Conservation (phyloP, 2,113 vertebrate genomes). For the Ariopsis seemanni region DNA sequence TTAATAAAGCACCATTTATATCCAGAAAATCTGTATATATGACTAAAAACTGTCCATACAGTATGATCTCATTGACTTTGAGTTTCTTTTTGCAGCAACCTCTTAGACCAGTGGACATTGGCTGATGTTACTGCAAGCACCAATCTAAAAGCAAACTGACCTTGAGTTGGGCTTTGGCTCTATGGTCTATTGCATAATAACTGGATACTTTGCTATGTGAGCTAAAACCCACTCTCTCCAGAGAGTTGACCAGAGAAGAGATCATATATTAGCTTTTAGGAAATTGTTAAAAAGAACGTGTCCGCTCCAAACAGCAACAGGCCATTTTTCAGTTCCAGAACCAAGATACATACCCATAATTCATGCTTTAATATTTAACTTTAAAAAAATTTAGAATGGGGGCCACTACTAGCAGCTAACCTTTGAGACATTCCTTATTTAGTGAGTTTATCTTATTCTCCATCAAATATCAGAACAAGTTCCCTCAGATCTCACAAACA, state of each 20-base stretch:
- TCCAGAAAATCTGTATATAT: not conserved
- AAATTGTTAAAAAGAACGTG: not conserved
- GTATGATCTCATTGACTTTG: not conserved
- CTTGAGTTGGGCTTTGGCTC: not conserved
- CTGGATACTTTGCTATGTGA: not conserved
- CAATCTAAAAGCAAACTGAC: not conserved
- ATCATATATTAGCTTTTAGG: not conserved
- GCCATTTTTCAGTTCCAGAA: not conserved
- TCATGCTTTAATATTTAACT: not conserved
- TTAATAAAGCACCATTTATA: not conserved
- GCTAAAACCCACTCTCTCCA: not conserved
- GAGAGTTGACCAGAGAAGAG: not conserved
- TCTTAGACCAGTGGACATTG: not conserved
- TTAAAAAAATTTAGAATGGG: not conserved
- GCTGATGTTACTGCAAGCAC: not conserved
- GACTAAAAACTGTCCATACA: not conserved
- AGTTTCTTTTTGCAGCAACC: not conserved
- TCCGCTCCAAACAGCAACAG: not conserved
- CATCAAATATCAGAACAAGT: conserved; percentile 42
- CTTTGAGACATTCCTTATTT: conserved; percentile 44
- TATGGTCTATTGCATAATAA: not conserved
- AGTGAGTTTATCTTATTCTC: conserved; percentile 41
- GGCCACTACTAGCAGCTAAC: conserved; percentile 14
- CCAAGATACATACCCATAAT: not conserved
- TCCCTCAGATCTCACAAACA: conserved; percentile 47